These are phyloP conservation scores for Synanthedon myopaeformis DNA, from an alignment of 2,888 invertebrate species.

Conservation along the genomic window DNA sequence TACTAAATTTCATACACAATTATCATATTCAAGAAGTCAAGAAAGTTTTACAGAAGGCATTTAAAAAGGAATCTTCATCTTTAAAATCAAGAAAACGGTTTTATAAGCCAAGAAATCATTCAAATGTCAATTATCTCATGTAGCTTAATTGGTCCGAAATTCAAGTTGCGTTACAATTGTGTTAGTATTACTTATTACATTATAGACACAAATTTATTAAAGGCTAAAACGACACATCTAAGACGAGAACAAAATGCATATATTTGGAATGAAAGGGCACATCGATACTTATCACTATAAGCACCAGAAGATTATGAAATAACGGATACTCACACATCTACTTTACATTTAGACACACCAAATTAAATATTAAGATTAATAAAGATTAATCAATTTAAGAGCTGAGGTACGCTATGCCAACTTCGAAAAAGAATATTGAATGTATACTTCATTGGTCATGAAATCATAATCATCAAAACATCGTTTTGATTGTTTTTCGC, in stretches of 20 bases:
- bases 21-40: too few species aligned
- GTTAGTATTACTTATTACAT: conserved; percentile 18
- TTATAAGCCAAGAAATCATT: too few species aligned
- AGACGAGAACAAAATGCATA: conserved; percentile 27
- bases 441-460: too few species aligned
- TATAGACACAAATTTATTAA: not conserved
- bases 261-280: conserved; percentile 54
- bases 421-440: too few species aligned
- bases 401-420: not conserved
- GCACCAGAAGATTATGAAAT: conserved; percentile 56
- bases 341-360: conserved; percentile 1
- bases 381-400: too few species aligned
- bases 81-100: too few species aligned
- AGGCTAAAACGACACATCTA: not conserved
- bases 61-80: too few species aligned
- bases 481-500: too few species aligned
- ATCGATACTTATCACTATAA: conserved; percentile 53
- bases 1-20: too few species aligned
- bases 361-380: not conserved
- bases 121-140: too few species aligned
- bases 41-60: too few species aligned
- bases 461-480: too few species aligned
- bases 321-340: conserved; percentile 4
- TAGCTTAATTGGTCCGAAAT: conserved; percentile 35
- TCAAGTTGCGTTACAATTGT: conserved; percentile 36